These are phyloP conservation scores for Eptatretus burgeri DNA, from an alignment of 2,113 vertebrate genomes.

Conservation along the genomic window DNA sequence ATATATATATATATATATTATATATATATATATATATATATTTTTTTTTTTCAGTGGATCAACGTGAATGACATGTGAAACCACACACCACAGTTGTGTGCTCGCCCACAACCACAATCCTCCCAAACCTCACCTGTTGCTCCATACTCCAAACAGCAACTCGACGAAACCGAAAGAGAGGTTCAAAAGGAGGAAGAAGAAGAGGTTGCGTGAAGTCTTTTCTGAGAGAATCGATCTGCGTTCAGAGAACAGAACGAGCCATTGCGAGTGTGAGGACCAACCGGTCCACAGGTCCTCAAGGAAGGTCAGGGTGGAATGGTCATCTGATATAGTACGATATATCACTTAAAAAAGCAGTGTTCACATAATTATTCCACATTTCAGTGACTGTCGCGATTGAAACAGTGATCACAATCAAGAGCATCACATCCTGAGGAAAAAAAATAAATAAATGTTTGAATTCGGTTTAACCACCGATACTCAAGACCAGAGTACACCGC, in stretches of 20 bases:
- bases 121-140: conserved; percentile 44
- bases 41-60: no score
- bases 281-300: not conserved
- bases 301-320: not conserved
- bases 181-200: conserved; percentile 71
- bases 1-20: no score
- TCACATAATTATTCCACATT: conserved; percentile 4
- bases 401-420: not conserved
- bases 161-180: conserved; percentile 90
- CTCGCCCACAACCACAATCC: no score
- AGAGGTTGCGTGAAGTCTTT: conserved; percentile 69
- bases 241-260: not conserved
- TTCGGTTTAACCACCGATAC: not conserved
- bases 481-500: not conserved
- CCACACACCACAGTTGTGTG: no score
- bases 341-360: not conserved
- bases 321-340: not conserved
- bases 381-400: not conserved
- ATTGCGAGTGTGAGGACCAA: no score
- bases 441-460: not conserved
- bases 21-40: no score
- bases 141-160: conserved; percentile 69
- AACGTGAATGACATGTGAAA: no score
- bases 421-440: not conserved
- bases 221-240: conserved; percentile 63